A percentile compares a stretch with the other conserved stretches of the same genome.
These are phyloP conservation scores for Anas platyrhynchos DNA, from an alignment of 2,113 vertebrate genomes.

Conservation along the genomic window DNA sequence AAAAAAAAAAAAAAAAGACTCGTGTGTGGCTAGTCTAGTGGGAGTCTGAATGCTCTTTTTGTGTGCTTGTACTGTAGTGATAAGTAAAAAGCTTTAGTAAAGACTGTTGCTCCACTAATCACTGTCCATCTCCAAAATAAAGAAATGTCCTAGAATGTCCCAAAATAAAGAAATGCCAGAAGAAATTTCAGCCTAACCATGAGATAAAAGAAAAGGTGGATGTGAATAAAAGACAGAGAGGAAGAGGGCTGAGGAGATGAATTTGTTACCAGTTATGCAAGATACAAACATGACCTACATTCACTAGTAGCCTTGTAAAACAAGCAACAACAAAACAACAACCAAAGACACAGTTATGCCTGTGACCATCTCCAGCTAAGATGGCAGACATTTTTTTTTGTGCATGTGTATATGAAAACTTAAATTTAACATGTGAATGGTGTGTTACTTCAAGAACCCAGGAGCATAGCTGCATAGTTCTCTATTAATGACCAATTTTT, in stretches of 20 bases:
- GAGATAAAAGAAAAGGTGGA: not conserved
- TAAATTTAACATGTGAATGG: not conserved
- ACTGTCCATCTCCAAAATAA: not conserved
- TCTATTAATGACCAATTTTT: not conserved
- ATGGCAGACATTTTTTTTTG: not conserved
- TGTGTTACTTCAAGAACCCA: not conserved
- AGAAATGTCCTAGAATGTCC: not conserved
- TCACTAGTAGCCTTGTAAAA: not conserved
- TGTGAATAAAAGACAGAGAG: not conserved
- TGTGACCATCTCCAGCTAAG: not conserved
- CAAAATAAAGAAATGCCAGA: not conserved
- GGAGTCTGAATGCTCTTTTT: not conserved
- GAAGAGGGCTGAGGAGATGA: not conserved
- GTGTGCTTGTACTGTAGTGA: not conserved
- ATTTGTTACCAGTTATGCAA: not conserved
- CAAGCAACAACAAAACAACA: not conserved
- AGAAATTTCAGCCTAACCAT: not conserved
- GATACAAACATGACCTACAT: not conserved
- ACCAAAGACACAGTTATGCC: not conserved
- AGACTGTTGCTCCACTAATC: not conserved
- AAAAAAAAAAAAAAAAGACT: not conserved
- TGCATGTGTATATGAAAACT: not conserved
- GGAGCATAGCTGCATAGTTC: not conserved
- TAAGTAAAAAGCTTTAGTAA: not conserved
- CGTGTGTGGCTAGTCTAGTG: not conserved